These are phyloP conservation scores for Lathamus discolor DNA, from an alignment of 2,113 vertebrate genomes.

Conservation along the genomic window DNA sequence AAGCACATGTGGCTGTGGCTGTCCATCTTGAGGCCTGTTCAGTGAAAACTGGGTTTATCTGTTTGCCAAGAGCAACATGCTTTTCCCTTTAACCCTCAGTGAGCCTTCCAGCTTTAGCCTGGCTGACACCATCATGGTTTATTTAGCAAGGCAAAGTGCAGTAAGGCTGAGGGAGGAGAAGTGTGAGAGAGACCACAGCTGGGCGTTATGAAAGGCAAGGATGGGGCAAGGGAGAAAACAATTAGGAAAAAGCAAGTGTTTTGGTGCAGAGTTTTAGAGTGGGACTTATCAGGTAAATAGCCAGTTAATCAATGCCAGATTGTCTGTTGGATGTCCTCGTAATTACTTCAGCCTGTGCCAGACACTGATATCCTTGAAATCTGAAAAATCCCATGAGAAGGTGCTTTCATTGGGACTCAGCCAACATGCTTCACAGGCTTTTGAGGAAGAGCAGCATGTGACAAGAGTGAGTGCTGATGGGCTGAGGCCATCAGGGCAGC, in stretches of 20 bases:
- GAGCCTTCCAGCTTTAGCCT: slow-evolving; percentile 6
- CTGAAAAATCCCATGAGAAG: slow-evolving; percentile 56
- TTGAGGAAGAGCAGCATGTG: neutral
- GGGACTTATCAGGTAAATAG: neutral
- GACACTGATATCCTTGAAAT: slow-evolving; percentile 49
- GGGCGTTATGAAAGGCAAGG: neutral
- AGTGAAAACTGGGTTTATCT: neutral
- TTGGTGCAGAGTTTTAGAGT: neutral
- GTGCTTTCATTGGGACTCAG: slow-evolving; percentile 45
- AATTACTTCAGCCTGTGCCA: slow-evolving; percentile 55
- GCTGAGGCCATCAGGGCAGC: neutral
- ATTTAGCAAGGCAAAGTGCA: neutral
- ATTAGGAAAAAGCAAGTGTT: neutral
- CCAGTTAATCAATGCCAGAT: slow-evolving; percentile 39
- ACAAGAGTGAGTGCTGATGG: accelerated
- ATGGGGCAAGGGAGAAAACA: neutral
- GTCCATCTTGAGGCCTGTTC: slow-evolving; percentile 13
- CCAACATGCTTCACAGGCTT: neutral
- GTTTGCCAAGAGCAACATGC: slow-evolving; percentile 41
- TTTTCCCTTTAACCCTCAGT: slow-evolving; percentile 45
- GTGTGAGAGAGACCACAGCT: neutral
- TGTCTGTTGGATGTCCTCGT: neutral
- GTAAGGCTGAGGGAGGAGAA: neutral
- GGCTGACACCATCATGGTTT: neutral
- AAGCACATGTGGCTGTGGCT: neutral